Percentiles rank a stretch among this genome's conserved stretches.
phyloP scores from a whole-genome alignment of 1,140 invertebrate species.

The Psix sp. region DNA sequence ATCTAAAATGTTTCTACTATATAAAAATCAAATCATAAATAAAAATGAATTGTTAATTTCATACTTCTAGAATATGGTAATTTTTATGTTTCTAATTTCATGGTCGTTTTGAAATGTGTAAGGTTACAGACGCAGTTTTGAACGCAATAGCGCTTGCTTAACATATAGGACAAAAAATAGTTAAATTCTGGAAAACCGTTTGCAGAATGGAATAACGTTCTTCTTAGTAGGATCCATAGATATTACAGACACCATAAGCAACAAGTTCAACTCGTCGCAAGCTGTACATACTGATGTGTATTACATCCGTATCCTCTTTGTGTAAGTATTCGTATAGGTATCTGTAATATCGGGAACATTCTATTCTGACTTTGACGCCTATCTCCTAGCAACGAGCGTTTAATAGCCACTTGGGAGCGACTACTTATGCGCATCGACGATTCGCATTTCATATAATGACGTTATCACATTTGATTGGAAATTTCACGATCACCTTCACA shows the following conservation, averaged over 20 bases:
- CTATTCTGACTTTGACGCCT: constrained; percentile 49
- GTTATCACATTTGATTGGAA: constrained; percentile 53
- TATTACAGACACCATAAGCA: constrained; percentile 42
- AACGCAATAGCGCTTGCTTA: no score
- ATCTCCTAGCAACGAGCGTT: constrained; percentile 55
- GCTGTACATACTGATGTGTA: constrained; percentile 43
- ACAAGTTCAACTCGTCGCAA: constrained; percentile 35
- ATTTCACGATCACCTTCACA: constrained; percentile 38
- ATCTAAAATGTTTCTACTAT: no score
- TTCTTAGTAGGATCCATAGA: constrained; percentile 15
- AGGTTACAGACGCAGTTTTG: no score
- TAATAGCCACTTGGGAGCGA: constrained; percentile 53
- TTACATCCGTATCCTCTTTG: constrained; percentile 49
- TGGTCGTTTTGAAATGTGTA: no score
- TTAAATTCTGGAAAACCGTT: constrained; percentile 43
- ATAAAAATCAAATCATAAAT: no score
- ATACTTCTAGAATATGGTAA: no score
- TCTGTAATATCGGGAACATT: constrained; percentile 45
- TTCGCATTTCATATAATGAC: constrained; percentile 56
- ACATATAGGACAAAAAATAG: no score
- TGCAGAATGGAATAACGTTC: constrained; percentile 26
- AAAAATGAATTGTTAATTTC: no score
- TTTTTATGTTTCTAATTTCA: no score
- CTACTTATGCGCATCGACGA: constrained; percentile 56
- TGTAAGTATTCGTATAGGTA: constrained; percentile 43